These are phyloP conservation scores for Dysidea cf. avara DNA, from an alignment of 37 sponge, comb jelly and placozoan species.

Conservation along the genomic window DNA sequence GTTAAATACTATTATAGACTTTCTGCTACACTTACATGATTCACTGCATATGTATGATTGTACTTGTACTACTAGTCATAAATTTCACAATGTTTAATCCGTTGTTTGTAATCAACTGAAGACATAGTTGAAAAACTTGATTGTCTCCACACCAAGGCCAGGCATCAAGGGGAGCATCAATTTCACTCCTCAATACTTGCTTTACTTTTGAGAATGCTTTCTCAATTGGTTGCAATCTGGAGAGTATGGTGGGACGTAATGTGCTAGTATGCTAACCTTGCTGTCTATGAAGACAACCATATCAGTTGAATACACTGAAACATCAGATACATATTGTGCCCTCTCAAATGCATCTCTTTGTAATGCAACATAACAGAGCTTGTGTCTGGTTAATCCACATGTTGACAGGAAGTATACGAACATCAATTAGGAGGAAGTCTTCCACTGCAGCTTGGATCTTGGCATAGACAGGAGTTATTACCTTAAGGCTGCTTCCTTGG, in stretches of 20 bases:
- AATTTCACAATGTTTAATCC: slow-evolving; percentile 8
- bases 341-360: slow-evolving; percentile 26
- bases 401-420: too few species aligned
- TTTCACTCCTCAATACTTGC: neutral
- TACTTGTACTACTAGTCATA: neutral
- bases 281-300: too few species aligned
- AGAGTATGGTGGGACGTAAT: slow-evolving; percentile 34
- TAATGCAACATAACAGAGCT: slow-evolving; percentile 11
- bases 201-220: too few species aligned
- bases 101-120: slow-evolving; percentile 17
- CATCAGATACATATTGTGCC: slow-evolving; percentile 4
- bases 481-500: too few species aligned
- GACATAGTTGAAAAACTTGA: neutral
- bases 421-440: too few species aligned
- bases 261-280: slow-evolving; percentile 24
- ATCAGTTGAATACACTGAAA: slow-evolving; percentile 27
- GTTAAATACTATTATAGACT: too few species aligned
- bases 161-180: neutral
- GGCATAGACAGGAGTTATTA: too few species aligned
- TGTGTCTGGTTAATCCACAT: slow-evolving; percentile 27
- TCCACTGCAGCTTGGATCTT: too few species aligned
- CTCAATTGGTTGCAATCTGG: too few species aligned
- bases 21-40: too few species aligned
- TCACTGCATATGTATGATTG: too few species aligned
- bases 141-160: too few species aligned